Evolutionary conservation across 1,140 invertebrate genomes (phyloP), one percentile per base, ranked within the genome.

Genomic region (Rhagoletis zephyria): DNA sequence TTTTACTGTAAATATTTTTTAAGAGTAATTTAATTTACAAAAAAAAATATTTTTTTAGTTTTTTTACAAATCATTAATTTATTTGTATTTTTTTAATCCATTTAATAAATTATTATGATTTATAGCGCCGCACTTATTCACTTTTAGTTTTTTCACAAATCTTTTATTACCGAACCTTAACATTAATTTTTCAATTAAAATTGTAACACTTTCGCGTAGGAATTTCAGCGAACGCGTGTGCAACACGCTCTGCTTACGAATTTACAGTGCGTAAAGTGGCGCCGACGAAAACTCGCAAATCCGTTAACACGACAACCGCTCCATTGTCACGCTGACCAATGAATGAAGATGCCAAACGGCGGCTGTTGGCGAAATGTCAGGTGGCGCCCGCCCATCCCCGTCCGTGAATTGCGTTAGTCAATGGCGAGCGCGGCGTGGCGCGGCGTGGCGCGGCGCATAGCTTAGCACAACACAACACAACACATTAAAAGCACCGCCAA

Each of bases 261-360:
- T 81, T 81, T 14, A 12, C 48, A 81, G 45, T 81, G 74, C 74
- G 74, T 56, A 81, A 51, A n/a, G 74, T 81, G 74, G 48, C 74
- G 74, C 45, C 74, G 74, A 48, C 48, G 74, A 81, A 16, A 81
- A 85, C 85, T 81, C 77, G 63, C 56, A 64, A 87, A 56, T 88
- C 88, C 87, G 87, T 88, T 87, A 87, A 85, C 45, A 85, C 63
- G 88, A 86, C 87, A 88, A 89, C 91, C 90, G 91, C 89, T 91
- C 89, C 88, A 90, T 90, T 90, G 91, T 91, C 90, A 89, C 89
- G 91, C 91, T 92, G 91, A 92, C 91, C 91, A 90, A 89, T 91
- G 91, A 92, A 92, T 92, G 91, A 89, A 88, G 89, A 88, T 88
- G 85, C 61, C 56, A 87, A 88, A 87, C 88, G 88, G 89, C 87